phyloP scores from a whole-genome alignment of 2,797 vertebrate species.

The Pangasius macronema region DNA sequence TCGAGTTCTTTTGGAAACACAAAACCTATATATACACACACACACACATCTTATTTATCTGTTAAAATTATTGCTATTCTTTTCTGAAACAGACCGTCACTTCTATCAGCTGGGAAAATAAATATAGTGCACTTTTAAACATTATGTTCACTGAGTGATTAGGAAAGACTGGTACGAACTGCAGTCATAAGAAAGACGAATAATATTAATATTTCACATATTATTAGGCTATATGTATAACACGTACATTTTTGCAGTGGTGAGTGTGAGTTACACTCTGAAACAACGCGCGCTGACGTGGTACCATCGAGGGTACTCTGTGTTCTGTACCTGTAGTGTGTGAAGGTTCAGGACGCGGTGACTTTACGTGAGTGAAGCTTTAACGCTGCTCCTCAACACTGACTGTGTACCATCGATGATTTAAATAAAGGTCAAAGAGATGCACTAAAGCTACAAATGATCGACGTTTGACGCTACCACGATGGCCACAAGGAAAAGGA shows the following conservation, averaged over 20 bases:
- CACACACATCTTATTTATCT: not conserved
- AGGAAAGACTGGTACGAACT: not conserved
- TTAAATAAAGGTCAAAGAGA: not conserved
- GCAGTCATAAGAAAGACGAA: not conserved
- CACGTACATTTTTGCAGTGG: too few relatives aligned
- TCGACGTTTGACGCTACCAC: not conserved
- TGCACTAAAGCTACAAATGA: not conserved
- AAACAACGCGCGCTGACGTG: too few relatives aligned
- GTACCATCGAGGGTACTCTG: not conserved
- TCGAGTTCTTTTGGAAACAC: not conserved
- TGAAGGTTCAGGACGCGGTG: not conserved
- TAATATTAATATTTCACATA: too few relatives aligned
- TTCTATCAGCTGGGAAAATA: not conserved
- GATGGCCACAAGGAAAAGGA: not conserved
- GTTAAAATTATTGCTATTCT: not conserved
- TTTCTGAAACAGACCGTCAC: not conserved
- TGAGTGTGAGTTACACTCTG: not conserved
- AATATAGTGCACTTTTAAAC: not conserved
- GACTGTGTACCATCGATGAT: too few relatives aligned
- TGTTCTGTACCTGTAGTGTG: not conserved
- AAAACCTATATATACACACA: not conserved
- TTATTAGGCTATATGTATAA: too few relatives aligned
- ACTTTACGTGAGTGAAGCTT: not conserved
- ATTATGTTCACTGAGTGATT: not conserved
- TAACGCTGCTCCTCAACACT: not conserved